Percentiles rank a stretch among this genome's conserved stretches.
These are phyloP conservation scores for Lagocephalus sceleratus DNA, from an alignment of 2,797 vertebrate species.

Conservation along the genomic window DNA sequence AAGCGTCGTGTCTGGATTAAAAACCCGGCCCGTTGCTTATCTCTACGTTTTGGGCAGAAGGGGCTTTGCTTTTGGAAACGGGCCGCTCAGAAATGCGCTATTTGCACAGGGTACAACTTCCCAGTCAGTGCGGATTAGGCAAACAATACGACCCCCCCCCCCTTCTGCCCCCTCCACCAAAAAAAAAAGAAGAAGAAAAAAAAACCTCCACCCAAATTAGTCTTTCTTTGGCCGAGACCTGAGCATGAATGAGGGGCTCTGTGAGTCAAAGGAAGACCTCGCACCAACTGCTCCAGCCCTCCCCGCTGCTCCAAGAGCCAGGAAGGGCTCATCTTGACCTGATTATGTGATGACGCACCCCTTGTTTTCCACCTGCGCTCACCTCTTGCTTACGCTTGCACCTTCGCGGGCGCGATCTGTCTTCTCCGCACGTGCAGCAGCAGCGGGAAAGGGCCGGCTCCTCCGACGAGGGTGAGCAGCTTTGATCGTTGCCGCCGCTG, in stretches of 20 bases:
- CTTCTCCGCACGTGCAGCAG: conserved; percentile 5
- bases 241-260: conserved; percentile 74
- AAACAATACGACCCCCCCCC: conserved; percentile 74
- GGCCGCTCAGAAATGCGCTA: conserved; percentile 75
- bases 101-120: conserved; percentile 78
- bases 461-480: conserved; percentile 35
- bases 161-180: conserved; percentile 55
- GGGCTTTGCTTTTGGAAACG: conserved; percentile 66
- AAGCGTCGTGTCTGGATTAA: conserved; percentile 43
- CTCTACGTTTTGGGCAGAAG: conserved; percentile 70
- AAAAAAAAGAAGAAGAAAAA: conserved; percentile 52
- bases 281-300: conserved; percentile 60
- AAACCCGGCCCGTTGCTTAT: conserved; percentile 65
- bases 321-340: conserved; percentile 43
- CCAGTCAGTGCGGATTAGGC: conserved; percentile 78
- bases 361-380: conserved; percentile 48
- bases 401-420: conserved; percentile 1
- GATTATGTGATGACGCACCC: conserved; percentile 42
- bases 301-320: conserved; percentile 39
- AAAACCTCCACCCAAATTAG: conserved; percentile 75
- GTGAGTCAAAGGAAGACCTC: conserved; percentile 68
- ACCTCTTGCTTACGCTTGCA: conserved; percentile 26
- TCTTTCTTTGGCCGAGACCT: conserved; percentile 73
- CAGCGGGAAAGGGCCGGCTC: conserved; percentile 27
- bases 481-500: conserved; percentile 16